Evolutionary conservation across 2,797 vertebrate species (phyloP).

Genomic region (Sebastes diploproa): DNA sequence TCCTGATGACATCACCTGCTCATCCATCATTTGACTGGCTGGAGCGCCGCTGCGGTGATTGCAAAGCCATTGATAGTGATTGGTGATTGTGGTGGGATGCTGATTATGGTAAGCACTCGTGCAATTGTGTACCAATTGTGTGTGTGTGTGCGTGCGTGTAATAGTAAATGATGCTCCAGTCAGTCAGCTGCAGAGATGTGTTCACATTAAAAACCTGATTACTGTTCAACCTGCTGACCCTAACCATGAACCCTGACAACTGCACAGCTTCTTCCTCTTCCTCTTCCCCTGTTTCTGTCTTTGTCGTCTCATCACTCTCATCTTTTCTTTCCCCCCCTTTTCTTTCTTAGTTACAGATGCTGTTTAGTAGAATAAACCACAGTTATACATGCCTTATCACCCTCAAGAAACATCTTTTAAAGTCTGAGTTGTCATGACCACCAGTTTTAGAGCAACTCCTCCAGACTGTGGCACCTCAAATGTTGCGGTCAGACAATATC

Average conservation of each 20-base stretch:
- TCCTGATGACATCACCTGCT: constrained; percentile 73
- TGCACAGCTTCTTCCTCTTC: constrained; percentile 23
- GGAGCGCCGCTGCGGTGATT: constrained; percentile 60
- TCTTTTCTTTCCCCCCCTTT: not conserved
- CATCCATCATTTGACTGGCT: constrained; percentile 39
- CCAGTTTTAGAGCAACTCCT: not conserved
- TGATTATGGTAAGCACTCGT: constrained; percentile 57
- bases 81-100: constrained; percentile 64
- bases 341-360: not conserved
- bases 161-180: constrained; percentile 33
- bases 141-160: constrained; percentile 10
- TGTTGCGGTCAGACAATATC: constrained; percentile 37
- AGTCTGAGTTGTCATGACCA: not conserved
- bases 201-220: constrained; percentile 68
- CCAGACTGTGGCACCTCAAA: constrained; percentile 4
- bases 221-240: constrained; percentile 57
- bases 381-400: not conserved
- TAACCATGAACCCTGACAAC: constrained; percentile 58
- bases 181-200: constrained; percentile 48
- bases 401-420: not conserved
- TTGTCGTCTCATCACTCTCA: not conserved
- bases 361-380: not conserved
- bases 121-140: constrained; percentile 28
- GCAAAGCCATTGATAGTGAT: constrained; percentile 64
- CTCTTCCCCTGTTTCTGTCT: not conserved